Base-by-base conservation (phyloP, 2,888 invertebrate genomes). In the Cerceris rybyensis region DNA sequence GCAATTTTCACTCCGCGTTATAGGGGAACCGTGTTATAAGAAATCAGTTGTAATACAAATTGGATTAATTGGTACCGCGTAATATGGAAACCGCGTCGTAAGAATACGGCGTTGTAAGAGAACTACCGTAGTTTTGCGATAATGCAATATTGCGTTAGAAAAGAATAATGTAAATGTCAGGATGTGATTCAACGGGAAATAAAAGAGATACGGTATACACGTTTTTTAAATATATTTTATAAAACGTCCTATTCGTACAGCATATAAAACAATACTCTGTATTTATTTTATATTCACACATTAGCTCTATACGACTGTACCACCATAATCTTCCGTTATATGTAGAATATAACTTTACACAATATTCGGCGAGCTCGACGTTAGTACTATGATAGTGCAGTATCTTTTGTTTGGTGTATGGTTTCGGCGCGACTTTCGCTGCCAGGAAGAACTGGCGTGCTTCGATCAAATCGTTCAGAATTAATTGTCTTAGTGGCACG, bases 181-280 rank as follows among this genome's bases (percentile, higher is more conserved):
- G 28, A 46, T 46, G 7, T 11, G 16, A 60, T 50, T 61, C 46
- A 63, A n/a, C 61, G 65, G 70, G 52, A 68, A 85, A 81, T 70
- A 64, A 80, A 77, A 81, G 67, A 60, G 8, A 43, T 41, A 2
- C 1, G 46, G 6, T 17, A 7, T 72, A 59, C 78, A 84, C 77
- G 50, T 89, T 81, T 91, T 91, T 92, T 89, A 90, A 91, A 91
- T 91, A 91, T 92, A 92, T 92, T 92, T 92, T 92, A 92, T 91
- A 92, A 92, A 92, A 92, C 88, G 87, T 91, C 86, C 91, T 92
- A 91, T 92, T 91, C 92, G 90, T 92, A 92, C 92, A 92, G 92
- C 91, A 92, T 92, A 92, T 92, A 92, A 92, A 92, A 92, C 92
- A 92, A 92, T 92, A 92, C 91, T 92, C 92, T 92, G 89, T 91